A percentile compares a stretch with the other conserved stretches of the same genome.
Evolutionary conservation across 2,888 invertebrate genomes (phyloP).

Genomic region (Agelastica alni): DNA sequence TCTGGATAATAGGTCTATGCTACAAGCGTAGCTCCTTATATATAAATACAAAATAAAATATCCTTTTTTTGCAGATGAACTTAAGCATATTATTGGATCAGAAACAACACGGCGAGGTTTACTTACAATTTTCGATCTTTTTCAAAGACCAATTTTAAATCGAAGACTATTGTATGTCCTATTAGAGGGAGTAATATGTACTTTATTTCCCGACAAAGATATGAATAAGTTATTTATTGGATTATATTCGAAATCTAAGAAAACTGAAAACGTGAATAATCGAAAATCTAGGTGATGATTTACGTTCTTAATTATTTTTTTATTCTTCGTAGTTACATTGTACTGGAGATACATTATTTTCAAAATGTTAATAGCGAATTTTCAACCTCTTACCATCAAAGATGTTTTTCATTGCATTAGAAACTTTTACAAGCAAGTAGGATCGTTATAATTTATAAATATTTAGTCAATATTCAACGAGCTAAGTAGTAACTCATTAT

Average conservation of each 20-base stretch:
- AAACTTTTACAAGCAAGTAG: too few relatives aligned
- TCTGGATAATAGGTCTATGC: too few relatives aligned
- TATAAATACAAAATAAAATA: not conserved
- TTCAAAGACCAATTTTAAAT: constrained; percentile 85
- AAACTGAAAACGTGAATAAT: constrained; percentile 40
- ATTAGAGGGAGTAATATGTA: constrained; percentile 78
- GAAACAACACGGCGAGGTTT: constrained; percentile 85
- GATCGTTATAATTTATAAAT: too few relatives aligned
- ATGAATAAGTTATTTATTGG: constrained; percentile 72
- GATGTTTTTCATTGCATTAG: too few relatives aligned
- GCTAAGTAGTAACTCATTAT: too few relatives aligned
- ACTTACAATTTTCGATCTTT: constrained; percentile 82
- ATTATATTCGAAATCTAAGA: constrained; percentile 69
- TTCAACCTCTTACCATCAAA: not conserved
- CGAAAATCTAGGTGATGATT: constrained; percentile 44
- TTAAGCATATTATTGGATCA: constrained; percentile 86
- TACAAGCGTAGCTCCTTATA: too few relatives aligned
- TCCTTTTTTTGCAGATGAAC: constrained; percentile 69
- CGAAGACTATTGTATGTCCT: constrained; percentile 81
- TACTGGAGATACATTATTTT: not conserved
- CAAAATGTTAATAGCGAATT: not conserved
- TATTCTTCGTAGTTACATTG: constrained; percentile 5
- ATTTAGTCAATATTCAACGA: too few relatives aligned
- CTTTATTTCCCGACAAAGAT: constrained; percentile 80
- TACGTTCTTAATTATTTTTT: constrained; percentile 30